Base-by-base conservation (phyloP, 2,113 vertebrate species). In the Zosterops pallidus region DNA sequence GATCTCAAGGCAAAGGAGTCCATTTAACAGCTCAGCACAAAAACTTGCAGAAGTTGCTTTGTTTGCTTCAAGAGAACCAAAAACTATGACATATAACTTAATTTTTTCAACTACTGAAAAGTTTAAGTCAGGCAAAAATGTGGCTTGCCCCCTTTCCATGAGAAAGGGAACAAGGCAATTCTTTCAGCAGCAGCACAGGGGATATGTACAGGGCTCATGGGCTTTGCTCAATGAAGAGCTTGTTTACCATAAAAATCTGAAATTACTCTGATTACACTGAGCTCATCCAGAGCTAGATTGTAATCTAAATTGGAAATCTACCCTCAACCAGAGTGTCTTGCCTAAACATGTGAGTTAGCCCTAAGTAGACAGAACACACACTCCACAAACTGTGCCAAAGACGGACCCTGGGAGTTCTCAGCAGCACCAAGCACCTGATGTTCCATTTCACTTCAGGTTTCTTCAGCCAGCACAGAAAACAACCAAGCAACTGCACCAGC, bases 221-320 rank as follows among this genome's bases (percentile, higher is more conserved):
- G 71, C 89, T 92, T 77, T 4, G 6, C 63, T 56, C 59, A 56
- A 8, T 17, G 14, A 80, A 89, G 44, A 68, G 81, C 63, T 90
- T 94, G 95, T 92, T 96, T 95, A 93, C 90, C 80, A 67, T 10
- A 33, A 88, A 93, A 83, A 90, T 65, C 41, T 67, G 75, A 94
- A 92, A 84, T 72, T 82, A 89, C 55, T 76, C 92, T 79, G 84
- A 94, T 63, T 92, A 35, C 87, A 83, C 67, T 88, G 90, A 96
- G 92, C 94, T 95, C 79, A 95, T 83, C 76, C 80, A 71, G 44
- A 90, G 49, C 65, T 18, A 68, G 85, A 86, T 0, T 71, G 31
- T 19, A 93, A 95, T 94, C 94, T 78, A 19, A 49, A 68, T 5
- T 95, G 90, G 93, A 95, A 68, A 93, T 88, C 92, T 95, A 91